These are phyloP conservation scores for Harpagifer antarcticus DNA, from an alignment of 2,797 vertebrate genomes.

Conservation along the genomic window DNA sequence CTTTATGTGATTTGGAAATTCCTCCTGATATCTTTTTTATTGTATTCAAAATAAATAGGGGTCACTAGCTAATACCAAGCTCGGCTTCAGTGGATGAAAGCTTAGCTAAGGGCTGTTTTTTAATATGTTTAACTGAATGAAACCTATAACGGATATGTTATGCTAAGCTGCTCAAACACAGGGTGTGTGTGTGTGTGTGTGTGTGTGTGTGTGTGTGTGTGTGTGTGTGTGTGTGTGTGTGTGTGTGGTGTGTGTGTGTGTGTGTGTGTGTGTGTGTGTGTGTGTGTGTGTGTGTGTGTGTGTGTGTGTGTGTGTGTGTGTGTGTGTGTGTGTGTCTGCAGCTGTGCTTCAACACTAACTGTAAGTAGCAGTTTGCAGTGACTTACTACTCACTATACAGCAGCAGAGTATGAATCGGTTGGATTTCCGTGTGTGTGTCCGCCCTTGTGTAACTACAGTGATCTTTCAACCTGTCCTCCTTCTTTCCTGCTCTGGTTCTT, in stretches of 20 bases:
- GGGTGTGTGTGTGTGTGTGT: neutral
- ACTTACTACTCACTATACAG: neutral
- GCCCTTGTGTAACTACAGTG: neutral
- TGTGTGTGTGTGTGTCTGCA: conserved; percentile 32
- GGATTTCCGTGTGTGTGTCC: conserved; percentile 14
- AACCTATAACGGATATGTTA: neutral
- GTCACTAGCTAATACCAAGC: too few species aligned
- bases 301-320: conserved; percentile 10
- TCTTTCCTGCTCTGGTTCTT: conserved; percentile 23
- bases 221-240: neutral
- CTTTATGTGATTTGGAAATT: too few species aligned
- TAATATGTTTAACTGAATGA: neutral
- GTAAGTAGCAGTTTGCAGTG: conserved; percentile 54
- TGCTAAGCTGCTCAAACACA: neutral
- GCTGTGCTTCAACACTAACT: conserved; percentile 45
- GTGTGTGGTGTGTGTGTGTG: conserved; percentile 24
- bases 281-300: conserved; percentile 12
- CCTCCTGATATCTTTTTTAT: too few species aligned
- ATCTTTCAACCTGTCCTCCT: conserved; percentile 36
- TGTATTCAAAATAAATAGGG: too few species aligned
- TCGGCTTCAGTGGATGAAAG: neutral
- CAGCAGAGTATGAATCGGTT: conserved; percentile 11
- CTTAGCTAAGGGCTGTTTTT: neutral
- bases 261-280: neutral
- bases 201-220: too few species aligned